Evolutionary conservation across 2,797 vertebrate species (phyloP).

Genomic region (Fratercula arctica): DNA sequence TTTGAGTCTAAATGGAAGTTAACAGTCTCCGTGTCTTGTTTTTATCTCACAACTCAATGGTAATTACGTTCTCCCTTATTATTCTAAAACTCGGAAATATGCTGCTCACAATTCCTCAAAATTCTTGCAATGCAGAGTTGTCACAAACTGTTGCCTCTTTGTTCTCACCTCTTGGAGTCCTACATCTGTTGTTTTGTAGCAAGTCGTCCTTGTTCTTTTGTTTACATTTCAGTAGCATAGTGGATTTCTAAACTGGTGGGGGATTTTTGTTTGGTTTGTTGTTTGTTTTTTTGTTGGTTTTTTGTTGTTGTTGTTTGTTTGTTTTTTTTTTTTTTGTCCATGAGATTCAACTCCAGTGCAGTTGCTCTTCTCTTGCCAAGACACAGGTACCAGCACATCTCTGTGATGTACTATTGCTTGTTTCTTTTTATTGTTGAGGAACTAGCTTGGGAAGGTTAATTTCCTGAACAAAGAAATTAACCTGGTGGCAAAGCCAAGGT

Average conservation of each 20-base stretch:
- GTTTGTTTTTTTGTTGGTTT: background rate
- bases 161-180: background rate
- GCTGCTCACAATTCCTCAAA: background rate
- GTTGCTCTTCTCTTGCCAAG: background rate
- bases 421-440: background rate
- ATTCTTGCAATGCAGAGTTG: background rate
- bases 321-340: background rate
- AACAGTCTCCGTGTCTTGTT: background rate
- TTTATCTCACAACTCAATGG: background rate
- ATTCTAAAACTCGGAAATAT: background rate
- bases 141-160: background rate
- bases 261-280: background rate
- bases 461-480: background rate
- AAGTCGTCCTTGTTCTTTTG: background rate
- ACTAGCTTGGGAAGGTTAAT: background rate
- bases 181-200: background rate
- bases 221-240: background rate
- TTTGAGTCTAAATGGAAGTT: slow-evolving; percentile 7
- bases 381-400: background rate
- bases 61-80: background rate
- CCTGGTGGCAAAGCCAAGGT: background rate
- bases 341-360: background rate
- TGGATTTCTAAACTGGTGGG: background rate
- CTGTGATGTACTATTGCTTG: background rate
- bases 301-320: background rate